These are phyloP conservation scores for Elanus axillaris DNA, from an alignment of 2,113 vertebrate species.

Conservation along the genomic window DNA sequence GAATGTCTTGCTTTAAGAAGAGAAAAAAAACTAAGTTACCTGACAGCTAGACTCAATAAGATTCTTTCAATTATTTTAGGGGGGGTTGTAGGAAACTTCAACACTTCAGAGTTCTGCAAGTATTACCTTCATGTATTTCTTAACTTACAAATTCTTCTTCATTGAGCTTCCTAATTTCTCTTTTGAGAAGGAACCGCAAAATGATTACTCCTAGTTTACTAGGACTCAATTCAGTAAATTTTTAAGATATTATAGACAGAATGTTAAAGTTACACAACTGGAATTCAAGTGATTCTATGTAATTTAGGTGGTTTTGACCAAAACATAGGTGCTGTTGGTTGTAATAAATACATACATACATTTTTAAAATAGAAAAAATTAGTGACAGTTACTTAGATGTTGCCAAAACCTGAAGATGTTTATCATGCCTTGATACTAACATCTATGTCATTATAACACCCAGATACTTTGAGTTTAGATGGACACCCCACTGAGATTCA, in stretches of 20 bases:
- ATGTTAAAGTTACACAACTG: neutral
- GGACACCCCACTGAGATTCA: neutral
- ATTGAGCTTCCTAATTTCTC: neutral
- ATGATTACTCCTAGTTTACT: neutral
- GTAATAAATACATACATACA: neutral
- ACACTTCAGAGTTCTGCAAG: neutral
- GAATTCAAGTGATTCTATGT: neutral
- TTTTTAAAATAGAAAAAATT: neutral
- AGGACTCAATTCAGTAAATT: neutral
- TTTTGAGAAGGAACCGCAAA: neutral
- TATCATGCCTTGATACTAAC: neutral
- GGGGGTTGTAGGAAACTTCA: neutral
- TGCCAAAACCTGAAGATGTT: neutral
- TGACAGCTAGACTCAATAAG: neutral
- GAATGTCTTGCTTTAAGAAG: neutral
- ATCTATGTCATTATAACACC: neutral
- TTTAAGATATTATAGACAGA: neutral
- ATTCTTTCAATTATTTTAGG: neutral
- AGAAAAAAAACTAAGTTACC: neutral
- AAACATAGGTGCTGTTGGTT: neutral
- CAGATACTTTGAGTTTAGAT: neutral
- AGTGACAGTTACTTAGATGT: neutral
- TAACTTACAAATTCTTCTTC: neutral
- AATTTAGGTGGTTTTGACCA: neutral
- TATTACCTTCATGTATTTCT: neutral